These are phyloP conservation scores for Platalea minor DNA, from an alignment of 2,797 vertebrate genomes.

Conservation along the genomic window DNA sequence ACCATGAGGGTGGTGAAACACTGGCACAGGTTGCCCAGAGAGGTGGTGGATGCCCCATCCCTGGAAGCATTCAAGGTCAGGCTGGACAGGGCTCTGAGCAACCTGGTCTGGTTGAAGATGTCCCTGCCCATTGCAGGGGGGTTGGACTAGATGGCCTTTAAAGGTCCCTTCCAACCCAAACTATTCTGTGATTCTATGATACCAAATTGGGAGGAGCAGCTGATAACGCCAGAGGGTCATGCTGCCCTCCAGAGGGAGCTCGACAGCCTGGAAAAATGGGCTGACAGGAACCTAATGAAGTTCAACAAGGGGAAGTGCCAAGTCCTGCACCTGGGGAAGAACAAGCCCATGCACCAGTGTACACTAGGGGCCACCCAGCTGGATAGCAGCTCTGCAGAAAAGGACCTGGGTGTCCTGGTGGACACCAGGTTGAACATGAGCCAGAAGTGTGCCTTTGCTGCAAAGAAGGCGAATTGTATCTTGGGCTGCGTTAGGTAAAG, in stretches of 20 bases:
- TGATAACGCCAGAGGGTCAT: neutral
- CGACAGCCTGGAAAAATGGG: neutral
- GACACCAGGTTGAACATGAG: neutral
- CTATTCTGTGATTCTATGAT: too few species aligned
- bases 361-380: neutral
- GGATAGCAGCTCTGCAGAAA: neutral
- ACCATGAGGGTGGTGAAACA: too few species aligned
- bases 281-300: neutral
- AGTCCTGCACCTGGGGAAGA: neutral
- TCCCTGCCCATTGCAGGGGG: too few species aligned
- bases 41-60: too few species aligned
- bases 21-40: too few species aligned
- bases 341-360: neutral
- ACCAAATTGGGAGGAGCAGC: neutral
- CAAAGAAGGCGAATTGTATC: neutral
- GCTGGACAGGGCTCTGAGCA: too few species aligned
- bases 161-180: too few species aligned
- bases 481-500: neutral
- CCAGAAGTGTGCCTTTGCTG: neutral
- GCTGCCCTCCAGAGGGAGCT: neutral
- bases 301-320: neutral
- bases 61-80: too few species aligned
- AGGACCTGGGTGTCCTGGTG: neutral
- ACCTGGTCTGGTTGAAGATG: too few species aligned
- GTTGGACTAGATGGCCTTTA: too few species aligned